Base-by-base conservation (phyloP, 2,888 invertebrate species). In the Stramonita haemastoma region DNA sequence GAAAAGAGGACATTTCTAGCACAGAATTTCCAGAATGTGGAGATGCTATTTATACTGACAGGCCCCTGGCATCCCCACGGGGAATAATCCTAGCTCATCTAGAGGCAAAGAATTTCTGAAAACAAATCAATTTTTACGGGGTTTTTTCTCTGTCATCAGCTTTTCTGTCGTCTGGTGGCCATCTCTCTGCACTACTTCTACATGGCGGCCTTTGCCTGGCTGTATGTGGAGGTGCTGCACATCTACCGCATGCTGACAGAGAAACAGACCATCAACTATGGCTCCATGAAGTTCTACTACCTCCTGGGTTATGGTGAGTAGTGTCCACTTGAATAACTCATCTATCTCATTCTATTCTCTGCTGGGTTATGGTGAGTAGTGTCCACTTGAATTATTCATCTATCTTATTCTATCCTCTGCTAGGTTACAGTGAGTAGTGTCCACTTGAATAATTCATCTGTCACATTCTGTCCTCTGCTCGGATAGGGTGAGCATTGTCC, bases 181-280 rank as follows among this genome's bases (percentile, higher is more conserved):
- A 99, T 99, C 96, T 97, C 97, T 85, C 97, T 99, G 91, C 99
- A 99, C 96, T 99, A 98, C 96, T 97, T 98, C 95, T 99, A 98
- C 98, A 96, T 99, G 95, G 97, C 97, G 57, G 97, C 98, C 26
- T 98, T 99, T 94, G 97, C 97, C 34, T 99, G 99, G 99, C 97
- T 98, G 93, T 97, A 99, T 93, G 98, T 98, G 89, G 98, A 98
- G 96, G 98, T 98, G 60, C 97, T 99, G 93, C 99, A 99, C 96
- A 97, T 99, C 90, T 98, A 99, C 95, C 97, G 99, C 85, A 98
- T 99, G 97, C 96, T 99, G 93, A 98, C 98, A 4, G 99, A 99
- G 96, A 98, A 99, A 97, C 97, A 99, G 6, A 99, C 99, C 96
- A 98, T 99, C 86, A 99, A 99, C 97, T 98, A 98, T 96, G 99